Evolutionary conservation across 1,140 invertebrate species (phyloP).

Genomic region (Panagrolaimus sp.): DNA sequence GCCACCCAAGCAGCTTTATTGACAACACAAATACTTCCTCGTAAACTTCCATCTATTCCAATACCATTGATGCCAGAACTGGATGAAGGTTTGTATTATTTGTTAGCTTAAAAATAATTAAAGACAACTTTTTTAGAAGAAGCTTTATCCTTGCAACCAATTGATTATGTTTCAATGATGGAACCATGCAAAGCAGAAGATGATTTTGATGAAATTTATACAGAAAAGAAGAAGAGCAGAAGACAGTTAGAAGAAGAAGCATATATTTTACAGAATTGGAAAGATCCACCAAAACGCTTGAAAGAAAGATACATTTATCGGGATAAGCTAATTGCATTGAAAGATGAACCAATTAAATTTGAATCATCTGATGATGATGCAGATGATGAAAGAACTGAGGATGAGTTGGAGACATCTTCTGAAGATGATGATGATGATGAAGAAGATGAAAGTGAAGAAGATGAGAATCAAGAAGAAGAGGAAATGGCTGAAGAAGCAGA

Average conservation of each 20-base stretch:
- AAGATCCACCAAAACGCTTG: neutral
- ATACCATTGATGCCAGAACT: neutral
- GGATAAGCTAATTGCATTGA: too few species aligned
- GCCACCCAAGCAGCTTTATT: neutral
- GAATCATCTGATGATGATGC: neutral
- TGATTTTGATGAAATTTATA: neutral
- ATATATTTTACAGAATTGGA: neutral
- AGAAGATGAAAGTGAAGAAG: neutral
- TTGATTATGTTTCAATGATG: neutral
- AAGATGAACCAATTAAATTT: too few species aligned
- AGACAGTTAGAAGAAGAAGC: too few species aligned
- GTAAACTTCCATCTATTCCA: neutral
- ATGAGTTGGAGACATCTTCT: neutral
- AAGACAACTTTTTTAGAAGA: neutral
- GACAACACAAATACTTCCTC: neutral
- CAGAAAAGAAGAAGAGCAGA: neutral
- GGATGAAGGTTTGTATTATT: slow-evolving; percentile 1
- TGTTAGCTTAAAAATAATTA: neutral
- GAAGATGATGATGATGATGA: neutral
- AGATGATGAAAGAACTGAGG: neutral
- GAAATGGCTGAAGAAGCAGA: neutral
- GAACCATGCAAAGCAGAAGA: neutral
- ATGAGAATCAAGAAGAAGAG: neutral
- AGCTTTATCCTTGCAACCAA: neutral
- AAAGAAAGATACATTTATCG: too few species aligned